Conservation (phyloP, 2,888 invertebrate species). For the Spodoptera exigua region DNA sequence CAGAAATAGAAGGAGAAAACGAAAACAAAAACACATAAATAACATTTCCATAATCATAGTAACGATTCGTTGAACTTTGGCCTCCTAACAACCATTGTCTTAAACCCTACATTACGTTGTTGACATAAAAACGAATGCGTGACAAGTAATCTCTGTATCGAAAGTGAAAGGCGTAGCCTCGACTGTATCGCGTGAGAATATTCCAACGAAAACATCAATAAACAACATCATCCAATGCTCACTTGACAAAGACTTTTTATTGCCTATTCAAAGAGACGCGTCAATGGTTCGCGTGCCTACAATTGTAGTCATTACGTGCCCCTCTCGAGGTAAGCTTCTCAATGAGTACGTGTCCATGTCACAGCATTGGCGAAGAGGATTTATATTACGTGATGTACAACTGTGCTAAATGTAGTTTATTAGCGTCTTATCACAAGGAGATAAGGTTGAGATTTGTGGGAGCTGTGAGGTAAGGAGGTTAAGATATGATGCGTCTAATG, state of each 20-base stretch:
- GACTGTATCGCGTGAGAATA: constrained; percentile 63
- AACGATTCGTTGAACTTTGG: constrained; percentile 51
- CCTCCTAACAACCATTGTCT: constrained; percentile 42
- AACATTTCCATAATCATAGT: constrained; percentile 25
- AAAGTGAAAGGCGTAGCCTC: constrained; percentile 76
- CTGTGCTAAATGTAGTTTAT: constrained; percentile 37
- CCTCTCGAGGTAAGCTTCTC: constrained; percentile 39
- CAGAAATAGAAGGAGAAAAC: constrained; percentile 8
- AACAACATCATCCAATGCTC: constrained; percentile 47
- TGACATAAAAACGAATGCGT: constrained; percentile 58
- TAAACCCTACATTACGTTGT: constrained; percentile 43
- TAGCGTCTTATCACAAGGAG: constrained; percentile 34
- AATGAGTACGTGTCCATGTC: constrained; percentile 58
- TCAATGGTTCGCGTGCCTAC: constrained; percentile 46
- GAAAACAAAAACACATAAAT: constrained; percentile 5
- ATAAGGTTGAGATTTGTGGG: constrained; percentile 37
- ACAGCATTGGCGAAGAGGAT: constrained; percentile 56
- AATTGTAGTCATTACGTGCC: constrained; percentile 4
- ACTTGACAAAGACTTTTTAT: constrained; percentile 31
- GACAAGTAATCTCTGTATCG: constrained; percentile 62
- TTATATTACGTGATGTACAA: constrained; percentile 58
- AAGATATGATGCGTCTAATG: constrained; percentile 36
- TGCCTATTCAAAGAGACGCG: constrained; percentile 24
- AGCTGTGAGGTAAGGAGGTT: constrained; percentile 19
- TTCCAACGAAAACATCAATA: constrained; percentile 33